phyloP scores from a whole-genome alignment of 2,888 invertebrate species.

The Epinotia bilunana region DNA sequence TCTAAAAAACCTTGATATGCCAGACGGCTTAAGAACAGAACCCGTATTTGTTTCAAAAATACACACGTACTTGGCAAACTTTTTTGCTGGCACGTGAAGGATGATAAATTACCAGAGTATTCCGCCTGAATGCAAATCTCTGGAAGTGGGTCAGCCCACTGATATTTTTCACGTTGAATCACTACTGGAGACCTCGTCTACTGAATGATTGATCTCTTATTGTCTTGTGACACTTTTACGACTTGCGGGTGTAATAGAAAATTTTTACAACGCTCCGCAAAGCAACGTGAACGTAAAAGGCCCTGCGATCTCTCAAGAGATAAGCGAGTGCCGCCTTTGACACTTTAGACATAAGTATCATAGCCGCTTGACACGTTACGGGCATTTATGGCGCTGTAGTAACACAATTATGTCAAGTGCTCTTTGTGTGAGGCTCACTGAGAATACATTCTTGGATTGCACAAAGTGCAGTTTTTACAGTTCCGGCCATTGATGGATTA shows the following conservation, averaged over 20 bases:
- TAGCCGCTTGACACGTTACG: neutral
- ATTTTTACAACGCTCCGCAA: slow-evolving; percentile 61
- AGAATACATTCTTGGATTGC: slow-evolving; percentile 50
- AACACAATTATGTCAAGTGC: slow-evolving; percentile 41
- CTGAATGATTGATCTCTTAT: slow-evolving; percentile 79
- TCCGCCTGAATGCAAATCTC: slow-evolving; percentile 79
- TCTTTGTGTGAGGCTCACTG: slow-evolving; percentile 65
- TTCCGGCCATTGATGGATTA: slow-evolving; percentile 76
- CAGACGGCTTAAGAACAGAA: slow-evolving; percentile 37
- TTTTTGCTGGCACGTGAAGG: slow-evolving; percentile 72
- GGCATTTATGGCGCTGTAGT: slow-evolving; percentile 22
- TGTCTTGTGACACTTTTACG: slow-evolving; percentile 76
- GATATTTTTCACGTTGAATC: slow-evolving; percentile 75
- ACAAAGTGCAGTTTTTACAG: slow-evolving; percentile 65
- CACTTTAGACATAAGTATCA: slow-evolving; percentile 8
- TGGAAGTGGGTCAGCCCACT: slow-evolving; percentile 76
- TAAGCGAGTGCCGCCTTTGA: slow-evolving; percentile 6
- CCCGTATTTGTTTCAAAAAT: slow-evolving; percentile 42
- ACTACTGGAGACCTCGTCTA: slow-evolving; percentile 68
- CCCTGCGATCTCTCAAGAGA: neutral
- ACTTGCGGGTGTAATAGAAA: slow-evolving; percentile 71
- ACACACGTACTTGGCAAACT: slow-evolving; percentile 55
- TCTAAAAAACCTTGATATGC: slow-evolving; percentile 9
- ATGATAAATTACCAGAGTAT: slow-evolving; percentile 76
- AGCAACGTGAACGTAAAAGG: slow-evolving; percentile 40